Conservation (phyloP, 2,113 vertebrate species). For the Sinocyclocheilus anshuiensis region DNA sequence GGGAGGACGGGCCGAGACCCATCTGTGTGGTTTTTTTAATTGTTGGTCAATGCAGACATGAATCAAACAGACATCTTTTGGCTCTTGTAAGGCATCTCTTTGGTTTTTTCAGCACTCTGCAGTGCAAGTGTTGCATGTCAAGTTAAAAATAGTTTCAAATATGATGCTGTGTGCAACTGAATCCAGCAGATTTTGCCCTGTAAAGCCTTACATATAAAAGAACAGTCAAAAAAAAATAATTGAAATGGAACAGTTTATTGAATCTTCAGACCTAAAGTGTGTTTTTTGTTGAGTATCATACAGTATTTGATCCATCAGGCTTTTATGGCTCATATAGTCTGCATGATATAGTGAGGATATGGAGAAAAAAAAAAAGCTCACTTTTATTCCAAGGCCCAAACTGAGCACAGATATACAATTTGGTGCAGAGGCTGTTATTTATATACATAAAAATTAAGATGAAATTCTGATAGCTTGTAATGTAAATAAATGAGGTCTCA, state of each 20-base stretch:
- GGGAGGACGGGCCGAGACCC: background rate
- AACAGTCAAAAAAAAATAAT: background rate
- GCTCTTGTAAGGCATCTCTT: background rate
- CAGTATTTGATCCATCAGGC: too few species aligned
- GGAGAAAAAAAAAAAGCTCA: too few species aligned
- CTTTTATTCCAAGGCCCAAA: background rate
- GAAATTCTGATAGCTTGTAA: background rate
- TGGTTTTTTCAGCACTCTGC: background rate
- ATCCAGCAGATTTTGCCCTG: background rate
- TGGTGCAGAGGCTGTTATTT: background rate
- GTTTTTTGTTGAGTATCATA: background rate
- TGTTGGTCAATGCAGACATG: background rate
- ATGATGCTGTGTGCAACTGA: background rate
- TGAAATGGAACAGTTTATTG: background rate
- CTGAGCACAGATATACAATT: background rate
- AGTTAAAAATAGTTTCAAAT: background rate
- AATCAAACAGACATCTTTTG: slow-evolving; percentile 6
- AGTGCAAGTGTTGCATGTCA: background rate
- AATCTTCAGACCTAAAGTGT: background rate
- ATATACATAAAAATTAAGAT: background rate
- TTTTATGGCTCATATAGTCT: background rate
- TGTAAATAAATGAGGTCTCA: background rate
- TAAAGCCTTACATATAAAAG: background rate
- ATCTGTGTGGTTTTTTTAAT: background rate
- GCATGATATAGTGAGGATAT: background rate